Evolutionary conservation across 2,113 vertebrate species (phyloP).

Genomic region (Austrofundulus limnaeus): DNA sequence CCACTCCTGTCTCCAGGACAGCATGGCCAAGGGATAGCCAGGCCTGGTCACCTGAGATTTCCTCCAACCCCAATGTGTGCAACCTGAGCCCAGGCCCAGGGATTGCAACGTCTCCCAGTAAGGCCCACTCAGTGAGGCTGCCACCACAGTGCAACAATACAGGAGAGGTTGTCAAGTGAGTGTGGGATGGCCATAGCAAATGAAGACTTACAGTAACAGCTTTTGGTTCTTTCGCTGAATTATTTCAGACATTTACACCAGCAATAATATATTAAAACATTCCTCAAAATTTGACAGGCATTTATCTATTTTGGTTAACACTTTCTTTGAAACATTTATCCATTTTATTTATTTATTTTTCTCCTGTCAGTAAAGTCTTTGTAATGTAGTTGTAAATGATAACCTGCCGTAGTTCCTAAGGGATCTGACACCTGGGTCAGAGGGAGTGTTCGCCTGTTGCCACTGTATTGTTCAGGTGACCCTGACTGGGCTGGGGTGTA

Average conservation of each 20-base stretch:
- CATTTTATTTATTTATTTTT: conserved; percentile 8
- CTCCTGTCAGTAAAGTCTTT: not conserved
- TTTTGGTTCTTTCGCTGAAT: conserved; percentile 41
- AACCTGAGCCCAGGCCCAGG: conserved; percentile 73
- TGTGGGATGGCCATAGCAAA: conserved; percentile 39
- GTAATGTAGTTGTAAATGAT: conserved; percentile 24
- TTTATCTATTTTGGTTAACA: conserved; percentile 6
- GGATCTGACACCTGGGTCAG: conserved; percentile 73
- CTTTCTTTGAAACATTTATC: not conserved
- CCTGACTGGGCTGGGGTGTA: conserved; percentile 69
- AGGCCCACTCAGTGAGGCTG: conserved; percentile 55
- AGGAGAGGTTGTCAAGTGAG: conserved; percentile 41
- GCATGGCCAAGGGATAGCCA: conserved; percentile 73
- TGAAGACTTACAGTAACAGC: conserved; percentile 37
- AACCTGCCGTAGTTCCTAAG: conserved; percentile 58
- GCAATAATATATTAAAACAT: conserved; percentile 2
- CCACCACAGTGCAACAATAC: conserved; percentile 54
- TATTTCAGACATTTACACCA: conserved; percentile 10
- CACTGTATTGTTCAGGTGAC: conserved; percentile 71
- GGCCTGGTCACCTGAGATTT: conserved; percentile 80
- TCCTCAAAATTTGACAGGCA: conserved; percentile 7
- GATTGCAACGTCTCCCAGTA: conserved; percentile 75
- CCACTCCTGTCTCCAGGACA: conserved; percentile 75
- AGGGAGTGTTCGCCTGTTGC: conserved; percentile 64
- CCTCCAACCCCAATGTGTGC: conserved; percentile 73